phyloP scores from a whole-genome alignment of 1,140 invertebrate species.

The roundworm (Caenorhabditis elegans) region WBcel235 BX284606.5:13364501-13365000 shows the following conservation, averaged over 20 bases:
- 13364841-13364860: slow-evolving; percentile 6
- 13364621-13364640: no score
- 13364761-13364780: not conserved
- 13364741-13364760: not conserved
- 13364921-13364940: not conserved
- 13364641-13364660: no score
- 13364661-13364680: no score
- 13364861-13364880: slow-evolving; percentile 14
- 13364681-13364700: no score
- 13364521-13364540: no score
- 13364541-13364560: no score
- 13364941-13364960: slow-evolving; percentile 10
- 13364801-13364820: not conserved
- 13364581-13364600: no score
- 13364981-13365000: not conserved
- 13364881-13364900: slow-evolving; percentile 19
- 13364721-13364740: not conserved
- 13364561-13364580: no score
- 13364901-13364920: not conserved
- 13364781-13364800: not conserved
- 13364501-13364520: no score
- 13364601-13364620: no score
- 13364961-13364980: not conserved
- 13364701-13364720: no score
- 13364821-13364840: not conserved